Conservation (phyloP, 2,797 vertebrate genomes). For the Eidolon dupreanum region DNA sequence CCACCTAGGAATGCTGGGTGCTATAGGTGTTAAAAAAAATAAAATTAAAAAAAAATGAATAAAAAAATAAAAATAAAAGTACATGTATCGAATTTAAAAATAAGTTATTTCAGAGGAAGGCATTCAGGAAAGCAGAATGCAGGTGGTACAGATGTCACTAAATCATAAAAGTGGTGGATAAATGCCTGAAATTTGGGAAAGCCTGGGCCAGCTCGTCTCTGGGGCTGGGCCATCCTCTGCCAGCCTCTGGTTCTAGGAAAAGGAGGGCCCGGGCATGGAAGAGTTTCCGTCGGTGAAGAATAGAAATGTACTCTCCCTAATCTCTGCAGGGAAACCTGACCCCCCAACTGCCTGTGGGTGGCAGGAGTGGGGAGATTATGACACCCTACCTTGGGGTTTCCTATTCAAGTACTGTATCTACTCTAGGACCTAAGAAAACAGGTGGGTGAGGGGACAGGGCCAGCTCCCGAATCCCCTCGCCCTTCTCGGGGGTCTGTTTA, state of each 20-base stretch:
- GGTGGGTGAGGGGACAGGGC: neutral
- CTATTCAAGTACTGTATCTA: neutral
- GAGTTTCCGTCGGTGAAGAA: neutral
- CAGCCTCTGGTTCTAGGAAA: neutral
- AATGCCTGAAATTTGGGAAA: neutral
- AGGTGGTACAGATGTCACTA: neutral
- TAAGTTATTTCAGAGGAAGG: constrained; percentile 37
- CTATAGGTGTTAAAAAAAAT: no score
- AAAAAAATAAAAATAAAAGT: neutral
- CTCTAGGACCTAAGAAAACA: neutral
- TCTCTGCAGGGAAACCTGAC: neutral
- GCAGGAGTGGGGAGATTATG: no score
- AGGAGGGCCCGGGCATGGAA: neutral
- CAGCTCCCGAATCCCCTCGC: neutral
- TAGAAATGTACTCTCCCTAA: neutral
- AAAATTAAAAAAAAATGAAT: no score
- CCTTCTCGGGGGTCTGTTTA: constrained; percentile 57
- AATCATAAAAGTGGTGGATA: neutral
- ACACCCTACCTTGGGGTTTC: neutral
- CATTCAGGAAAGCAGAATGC: neutral
- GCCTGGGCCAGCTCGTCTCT: neutral
- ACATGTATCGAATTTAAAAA: constrained; percentile 41
- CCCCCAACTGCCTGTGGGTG: neutral
- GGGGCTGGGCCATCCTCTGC: neutral
- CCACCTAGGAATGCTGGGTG: no score